Evolutionary conservation across 2,113 vertebrate species (phyloP).

Genomic region (Narcine bancroftii): DNA sequence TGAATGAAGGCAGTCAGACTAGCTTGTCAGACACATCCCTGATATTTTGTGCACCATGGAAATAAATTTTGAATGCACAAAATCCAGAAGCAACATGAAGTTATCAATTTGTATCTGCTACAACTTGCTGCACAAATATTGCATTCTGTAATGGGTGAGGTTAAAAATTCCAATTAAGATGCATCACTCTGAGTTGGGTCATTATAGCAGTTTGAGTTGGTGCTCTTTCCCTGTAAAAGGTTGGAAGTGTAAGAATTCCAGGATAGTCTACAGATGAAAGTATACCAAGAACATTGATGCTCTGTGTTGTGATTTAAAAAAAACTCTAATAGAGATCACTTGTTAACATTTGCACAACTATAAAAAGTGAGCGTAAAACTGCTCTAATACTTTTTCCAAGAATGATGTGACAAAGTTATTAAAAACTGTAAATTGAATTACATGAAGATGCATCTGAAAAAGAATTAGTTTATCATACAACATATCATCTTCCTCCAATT

Average conservation of each 20-base stretch:
- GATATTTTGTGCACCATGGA: too few species aligned
- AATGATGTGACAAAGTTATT: background rate
- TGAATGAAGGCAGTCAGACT: too few species aligned
- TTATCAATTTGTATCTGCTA: background rate
- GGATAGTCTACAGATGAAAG: background rate
- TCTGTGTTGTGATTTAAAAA: background rate
- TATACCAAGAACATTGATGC: background rate
- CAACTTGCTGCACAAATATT: background rate
- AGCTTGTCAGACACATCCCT: too few species aligned
- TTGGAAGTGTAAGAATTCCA: background rate
- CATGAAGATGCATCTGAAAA: background rate
- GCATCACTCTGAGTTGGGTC: background rate
- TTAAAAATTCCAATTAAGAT: background rate
- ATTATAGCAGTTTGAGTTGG: background rate
- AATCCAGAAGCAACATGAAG: background rate
- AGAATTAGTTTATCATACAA: background rate
- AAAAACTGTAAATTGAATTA: background rate
- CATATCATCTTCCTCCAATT: too few species aligned
- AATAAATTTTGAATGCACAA: background rate
- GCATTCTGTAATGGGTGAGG: background rate
- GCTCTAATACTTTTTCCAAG: background rate
- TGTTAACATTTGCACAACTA: background rate
- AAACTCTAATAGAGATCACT: background rate
- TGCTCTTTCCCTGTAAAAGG: background rate
- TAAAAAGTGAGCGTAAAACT: background rate